Conservation (phyloP, 2,888 invertebrate genomes). For the Omphaloscelis lunosa region DNA sequence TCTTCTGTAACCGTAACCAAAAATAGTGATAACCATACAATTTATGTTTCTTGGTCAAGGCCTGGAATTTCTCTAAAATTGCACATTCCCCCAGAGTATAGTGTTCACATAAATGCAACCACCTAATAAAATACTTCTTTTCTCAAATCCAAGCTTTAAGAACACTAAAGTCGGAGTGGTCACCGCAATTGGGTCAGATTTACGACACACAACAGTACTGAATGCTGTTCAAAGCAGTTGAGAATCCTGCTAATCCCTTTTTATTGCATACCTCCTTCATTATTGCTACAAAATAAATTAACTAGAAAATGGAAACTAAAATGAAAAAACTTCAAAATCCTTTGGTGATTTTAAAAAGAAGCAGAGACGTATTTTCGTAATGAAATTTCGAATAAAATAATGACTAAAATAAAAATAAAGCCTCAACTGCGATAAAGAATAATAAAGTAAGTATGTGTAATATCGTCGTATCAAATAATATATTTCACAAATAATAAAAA, state of each 20-base stretch:
- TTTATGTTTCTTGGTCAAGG: background rate
- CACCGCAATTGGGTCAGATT: slow-evolving; percentile 39
- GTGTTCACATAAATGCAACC: background rate
- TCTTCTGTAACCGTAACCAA: background rate
- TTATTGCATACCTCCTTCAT: slow-evolving; percentile 11
- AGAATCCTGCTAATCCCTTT: slow-evolving; percentile 30
- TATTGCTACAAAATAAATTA: background rate
- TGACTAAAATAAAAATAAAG: background rate
- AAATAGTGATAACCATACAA: background rate
- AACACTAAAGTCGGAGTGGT: slow-evolving; percentile 1
- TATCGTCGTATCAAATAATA: background rate
- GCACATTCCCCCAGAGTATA: background rate
- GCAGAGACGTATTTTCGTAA: background rate
- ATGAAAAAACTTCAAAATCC: background rate
- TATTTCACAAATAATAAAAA: background rate
- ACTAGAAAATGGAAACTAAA: background rate
- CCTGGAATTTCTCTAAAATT: background rate
- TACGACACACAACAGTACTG: slow-evolving; percentile 27
- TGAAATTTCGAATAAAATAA: background rate
- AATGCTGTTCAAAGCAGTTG: slow-evolving; percentile 2
- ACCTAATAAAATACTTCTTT: slow-evolving; percentile 1
- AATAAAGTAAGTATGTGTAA: too few relatives aligned
- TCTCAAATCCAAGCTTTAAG: slow-evolving; percentile 16
- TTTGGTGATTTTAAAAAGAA: background rate
- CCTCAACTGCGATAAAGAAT: background rate